Evolutionary conservation across 1,140 invertebrate genomes (phyloP).

Genomic region (Drosophila equinoxialis): DNA sequence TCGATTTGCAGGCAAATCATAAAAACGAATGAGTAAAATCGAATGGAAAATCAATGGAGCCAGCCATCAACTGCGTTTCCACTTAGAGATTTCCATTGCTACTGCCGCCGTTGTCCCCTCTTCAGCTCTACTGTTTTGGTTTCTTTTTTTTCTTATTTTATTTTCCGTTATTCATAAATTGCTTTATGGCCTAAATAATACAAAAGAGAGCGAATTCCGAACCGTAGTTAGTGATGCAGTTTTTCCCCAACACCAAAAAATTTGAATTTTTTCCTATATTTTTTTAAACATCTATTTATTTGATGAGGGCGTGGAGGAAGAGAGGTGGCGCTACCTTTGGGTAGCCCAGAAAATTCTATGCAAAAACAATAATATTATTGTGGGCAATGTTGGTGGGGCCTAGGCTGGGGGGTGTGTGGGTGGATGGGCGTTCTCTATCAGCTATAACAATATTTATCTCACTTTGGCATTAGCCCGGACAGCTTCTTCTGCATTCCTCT

Average conservation of each 20-base stretch:
- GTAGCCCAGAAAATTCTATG: not conserved
- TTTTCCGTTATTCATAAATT: slow-evolving; percentile 47
- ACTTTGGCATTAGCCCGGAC: slow-evolving; percentile 19
- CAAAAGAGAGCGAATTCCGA: slow-evolving; percentile 33
- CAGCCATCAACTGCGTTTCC: slow-evolving; percentile 69
- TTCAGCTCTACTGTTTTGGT: not conserved
- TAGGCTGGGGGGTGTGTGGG: not conserved
- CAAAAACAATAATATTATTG: slow-evolving; percentile 11
- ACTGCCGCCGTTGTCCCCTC: not conserved
- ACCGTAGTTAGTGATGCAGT: not conserved
- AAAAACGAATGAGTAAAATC: slow-evolving; percentile 81
- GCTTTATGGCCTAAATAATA: slow-evolving; percentile 58
- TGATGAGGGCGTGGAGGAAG: not conserved
- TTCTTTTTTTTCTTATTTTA: slow-evolving; percentile 24
- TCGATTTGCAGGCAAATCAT: slow-evolving; percentile 80
- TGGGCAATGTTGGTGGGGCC: not conserved
- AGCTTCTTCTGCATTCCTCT: slow-evolving; percentile 64
- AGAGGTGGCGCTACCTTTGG: not conserved
- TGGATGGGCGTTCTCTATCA: not conserved
- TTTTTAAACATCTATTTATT: slow-evolving; percentile 11
- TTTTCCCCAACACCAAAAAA: slow-evolving; percentile 16
- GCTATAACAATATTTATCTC: slow-evolving; percentile 40
- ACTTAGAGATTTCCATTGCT: slow-evolving; percentile 18
- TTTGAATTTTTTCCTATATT: slow-evolving; percentile 20
- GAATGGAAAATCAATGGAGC: slow-evolving; percentile 78